Base-by-base conservation (phyloP, 2,113 vertebrate genomes). In the Trematomus loennbergii region DNA sequence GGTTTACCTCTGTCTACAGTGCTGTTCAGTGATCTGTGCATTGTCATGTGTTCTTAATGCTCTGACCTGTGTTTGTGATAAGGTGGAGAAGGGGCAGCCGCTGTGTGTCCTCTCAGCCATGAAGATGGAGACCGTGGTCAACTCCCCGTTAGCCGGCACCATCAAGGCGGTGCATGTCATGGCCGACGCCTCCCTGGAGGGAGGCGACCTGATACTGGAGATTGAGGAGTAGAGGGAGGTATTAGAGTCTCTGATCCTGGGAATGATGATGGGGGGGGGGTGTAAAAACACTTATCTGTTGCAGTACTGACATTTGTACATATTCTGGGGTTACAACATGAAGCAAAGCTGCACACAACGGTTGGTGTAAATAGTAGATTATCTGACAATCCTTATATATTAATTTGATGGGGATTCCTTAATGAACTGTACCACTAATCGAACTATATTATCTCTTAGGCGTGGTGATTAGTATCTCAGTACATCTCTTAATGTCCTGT, bases 101-200 rank as follows among this genome's bases (percentile, higher is more conserved):
- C 95, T 98, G 15, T 98, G 97, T 29, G 96, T 98, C 74, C 95
- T 98, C 66, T 97, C 96, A 0, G 97, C 97, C 85, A 98, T 98
- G 97, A 98, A 98, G 94, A 98, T 98, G 97, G 97, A 98, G 94
- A 98, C 93, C 0, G 96, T 98, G 91, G 97, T 98, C 81, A 98
- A 97, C 84, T 96, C 97, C 0, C 97, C 97, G 0, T 0, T 96
- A 79, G 82, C 94, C 0, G 97, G 97, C 16, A 97, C 95, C 0
- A 43, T 98, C 18, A 94, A 92, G 86, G 87, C 86, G 12, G 92
- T 98, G 55, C 94, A 97, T 0, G 95, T 96, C 29, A 91, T 92
- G 4, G 18, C 83, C 0, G 96, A 97, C 61, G 84, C 95, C 94
- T 96, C 94, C 70, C 92, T 98, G 88, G 97, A 98, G 84, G 97